These are phyloP conservation scores for Paragorgia papillata DNA, from an alignment of 92 coral and sea anemone species.

Conservation along the genomic window DNA sequence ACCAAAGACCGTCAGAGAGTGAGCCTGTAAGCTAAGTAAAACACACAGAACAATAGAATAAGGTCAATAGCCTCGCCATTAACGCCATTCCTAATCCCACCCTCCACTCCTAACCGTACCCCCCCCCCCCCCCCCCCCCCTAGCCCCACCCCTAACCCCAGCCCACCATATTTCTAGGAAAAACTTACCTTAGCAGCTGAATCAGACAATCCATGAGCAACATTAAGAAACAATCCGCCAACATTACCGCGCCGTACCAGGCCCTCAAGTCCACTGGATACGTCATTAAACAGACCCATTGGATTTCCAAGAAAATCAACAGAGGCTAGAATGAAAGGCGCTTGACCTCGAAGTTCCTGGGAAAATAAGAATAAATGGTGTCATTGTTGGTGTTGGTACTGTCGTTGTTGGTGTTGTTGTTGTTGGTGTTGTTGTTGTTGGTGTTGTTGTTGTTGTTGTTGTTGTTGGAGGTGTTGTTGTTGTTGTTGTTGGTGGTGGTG, in stretches of 20 bases:
- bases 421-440: too few relatives aligned
- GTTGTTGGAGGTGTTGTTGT: too few relatives aligned
- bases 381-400: too few relatives aligned
- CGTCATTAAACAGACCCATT: constrained; percentile 96
- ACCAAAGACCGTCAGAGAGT: constrained; percentile 93
- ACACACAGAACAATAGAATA: not conserved
- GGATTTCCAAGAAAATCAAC: constrained; percentile 97
- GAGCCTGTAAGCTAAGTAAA: constrained; percentile 80
- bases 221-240: constrained; percentile 89
- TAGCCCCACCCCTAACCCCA: too few relatives aligned
- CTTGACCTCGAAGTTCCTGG: constrained; percentile 92
- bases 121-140: too few relatives aligned
- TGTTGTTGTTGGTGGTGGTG: too few relatives aligned
- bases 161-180: not conserved
- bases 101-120: too few relatives aligned
- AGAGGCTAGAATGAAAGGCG: constrained; percentile 89
- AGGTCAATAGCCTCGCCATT: not conserved
- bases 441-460: too few relatives aligned
- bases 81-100: too few relatives aligned
- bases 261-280: constrained; percentile 95
- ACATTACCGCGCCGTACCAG: constrained; percentile 94
- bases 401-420: too few relatives aligned
- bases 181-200: constrained; percentile 88
- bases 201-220: constrained; percentile 97
- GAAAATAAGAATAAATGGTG: not conserved